phyloP scores from a whole-genome alignment of 92 coral and sea anemone genomes.

The Chrysogorgia sp. region DNA sequence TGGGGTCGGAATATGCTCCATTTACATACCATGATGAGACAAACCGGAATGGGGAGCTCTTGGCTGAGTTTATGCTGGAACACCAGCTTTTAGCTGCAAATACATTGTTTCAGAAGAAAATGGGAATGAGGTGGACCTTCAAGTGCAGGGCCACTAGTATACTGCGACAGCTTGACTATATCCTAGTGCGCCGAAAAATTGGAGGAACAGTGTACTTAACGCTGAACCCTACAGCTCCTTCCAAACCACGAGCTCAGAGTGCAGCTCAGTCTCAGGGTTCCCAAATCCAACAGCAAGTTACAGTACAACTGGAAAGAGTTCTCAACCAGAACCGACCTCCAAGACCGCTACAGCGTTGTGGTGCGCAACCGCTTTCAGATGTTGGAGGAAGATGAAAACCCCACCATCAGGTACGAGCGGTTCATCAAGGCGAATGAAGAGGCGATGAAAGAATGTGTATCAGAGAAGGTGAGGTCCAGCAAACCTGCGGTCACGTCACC shows the following conservation, averaged over 20 bases:
- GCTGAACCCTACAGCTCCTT: slow-evolving; percentile 23
- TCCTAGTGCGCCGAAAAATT: slow-evolving; percentile 18
- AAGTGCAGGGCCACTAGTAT: neutral
- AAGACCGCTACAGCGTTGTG: neutral
- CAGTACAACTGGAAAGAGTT: slow-evolving; percentile 6
- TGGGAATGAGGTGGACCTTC: slow-evolving; percentile 20
- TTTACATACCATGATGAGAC: slow-evolving; percentile 7
- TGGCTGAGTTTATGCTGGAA: slow-evolving; percentile 17
- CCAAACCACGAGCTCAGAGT: slow-evolving; percentile 9
- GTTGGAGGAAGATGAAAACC: slow-evolving; percentile 1
- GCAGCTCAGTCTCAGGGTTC: neutral
- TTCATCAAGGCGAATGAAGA: slow-evolving; percentile 15
- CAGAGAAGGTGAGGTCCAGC: neutral
- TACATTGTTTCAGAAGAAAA: neutral
- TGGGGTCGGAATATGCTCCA: slow-evolving; percentile 3
- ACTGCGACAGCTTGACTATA: slow-evolving; percentile 21
- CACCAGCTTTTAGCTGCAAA: slow-evolving; percentile 14
- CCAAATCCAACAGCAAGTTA: neutral
- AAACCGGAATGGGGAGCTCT: slow-evolving; percentile 9
- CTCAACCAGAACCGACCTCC: neutral
- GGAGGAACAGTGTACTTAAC: slow-evolving; percentile 23
- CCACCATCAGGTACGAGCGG: slow-evolving; percentile 14
- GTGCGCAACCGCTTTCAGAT: slow-evolving; percentile 8
- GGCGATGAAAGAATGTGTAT: slow-evolving; percentile 13
- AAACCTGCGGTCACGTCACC: slow-evolving; percentile 10